Percentiles rank a stretch among this genome's conserved stretches.
phyloP scores from a whole-genome alignment of 2,113 vertebrate species.

The Agapornis roseicollis region DNA sequence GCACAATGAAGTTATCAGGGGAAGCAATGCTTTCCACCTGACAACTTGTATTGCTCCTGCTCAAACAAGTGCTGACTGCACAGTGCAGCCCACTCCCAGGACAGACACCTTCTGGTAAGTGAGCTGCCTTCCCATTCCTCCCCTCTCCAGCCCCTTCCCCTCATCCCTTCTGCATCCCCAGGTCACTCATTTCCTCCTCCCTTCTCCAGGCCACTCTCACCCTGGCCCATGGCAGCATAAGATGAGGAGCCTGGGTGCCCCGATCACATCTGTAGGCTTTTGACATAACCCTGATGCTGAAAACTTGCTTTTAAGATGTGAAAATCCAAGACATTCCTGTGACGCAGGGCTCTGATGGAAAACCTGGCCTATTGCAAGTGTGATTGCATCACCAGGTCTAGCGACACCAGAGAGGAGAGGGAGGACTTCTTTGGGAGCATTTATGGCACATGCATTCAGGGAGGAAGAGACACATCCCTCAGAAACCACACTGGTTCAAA shows the following conservation, averaged over 20 bases:
- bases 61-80: neutral
- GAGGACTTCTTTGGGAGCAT: neutral
- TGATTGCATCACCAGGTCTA: neutral
- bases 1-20: neutral
- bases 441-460: neutral
- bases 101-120: neutral
- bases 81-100: neutral
- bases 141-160: neutral
- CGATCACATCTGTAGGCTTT: neutral
- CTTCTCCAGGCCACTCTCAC: neutral
- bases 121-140: neutral
- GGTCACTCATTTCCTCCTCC: neutral
- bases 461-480: constrained; percentile 42
- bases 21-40: neutral
- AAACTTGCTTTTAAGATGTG: neutral
- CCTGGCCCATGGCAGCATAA: neutral
- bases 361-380: neutral
- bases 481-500: constrained; percentile 9
- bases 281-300: neutral
- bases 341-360: neutral
- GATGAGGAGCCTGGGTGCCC: neutral
- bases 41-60: neutral
- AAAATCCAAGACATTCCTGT: neutral
- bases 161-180: neutral
- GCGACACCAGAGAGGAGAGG: neutral